Evolutionary conservation across 1,140 invertebrate species (phyloP).

Genomic region (Lordiphosa stackelbergi): DNA sequence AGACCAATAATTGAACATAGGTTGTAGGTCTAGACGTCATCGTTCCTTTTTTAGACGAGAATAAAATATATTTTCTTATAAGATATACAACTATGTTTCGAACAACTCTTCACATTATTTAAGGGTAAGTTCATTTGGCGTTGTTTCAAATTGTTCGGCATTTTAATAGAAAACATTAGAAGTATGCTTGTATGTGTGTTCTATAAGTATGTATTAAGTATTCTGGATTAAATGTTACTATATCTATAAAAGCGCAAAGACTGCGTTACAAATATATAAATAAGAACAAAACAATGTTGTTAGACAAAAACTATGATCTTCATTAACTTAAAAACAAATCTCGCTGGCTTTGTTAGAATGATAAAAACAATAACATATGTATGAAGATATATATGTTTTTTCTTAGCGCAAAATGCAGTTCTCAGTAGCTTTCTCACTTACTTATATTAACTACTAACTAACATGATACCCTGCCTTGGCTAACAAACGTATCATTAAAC

Average conservation of each 20-base stretch:
- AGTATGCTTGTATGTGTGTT: slow-evolving; percentile 21
- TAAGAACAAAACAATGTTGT: slow-evolving; percentile 28
- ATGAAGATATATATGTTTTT: slow-evolving; percentile 2
- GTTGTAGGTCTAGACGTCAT: slow-evolving; percentile 7
- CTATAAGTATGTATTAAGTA: slow-evolving; percentile 20
- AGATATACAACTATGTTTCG: slow-evolving; percentile 39
- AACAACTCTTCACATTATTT: slow-evolving; percentile 53
- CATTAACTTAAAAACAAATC: slow-evolving; percentile 44
- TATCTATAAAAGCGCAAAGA: slow-evolving; percentile 15
- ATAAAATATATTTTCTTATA: slow-evolving; percentile 34
- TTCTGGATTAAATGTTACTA: slow-evolving; percentile 12
- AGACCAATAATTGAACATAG: too few relatives aligned
- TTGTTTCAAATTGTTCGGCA: slow-evolving; percentile 59
- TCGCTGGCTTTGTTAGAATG: slow-evolving; percentile 28
- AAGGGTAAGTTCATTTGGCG: slow-evolving; percentile 68
- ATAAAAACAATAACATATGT: slow-evolving; percentile 54
- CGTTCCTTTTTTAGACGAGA: slow-evolving; percentile 7
- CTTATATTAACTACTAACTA: slow-evolving; percentile 57
- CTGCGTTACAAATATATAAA: slow-evolving; percentile 19
- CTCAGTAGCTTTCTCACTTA: too few relatives aligned
- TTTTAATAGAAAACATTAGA: slow-evolving; percentile 47
- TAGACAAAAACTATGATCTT: slow-evolving; percentile 18
- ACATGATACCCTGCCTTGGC: slow-evolving; percentile 47
- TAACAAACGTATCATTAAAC: slow-evolving; percentile 43
- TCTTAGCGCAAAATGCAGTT: too few relatives aligned